Percentiles rank a stretch among this genome's conserved stretches.
These are phyloP conservation scores for Nudaria mundana DNA, from an alignment of 2,888 invertebrate species.

Conservation along the genomic window DNA sequence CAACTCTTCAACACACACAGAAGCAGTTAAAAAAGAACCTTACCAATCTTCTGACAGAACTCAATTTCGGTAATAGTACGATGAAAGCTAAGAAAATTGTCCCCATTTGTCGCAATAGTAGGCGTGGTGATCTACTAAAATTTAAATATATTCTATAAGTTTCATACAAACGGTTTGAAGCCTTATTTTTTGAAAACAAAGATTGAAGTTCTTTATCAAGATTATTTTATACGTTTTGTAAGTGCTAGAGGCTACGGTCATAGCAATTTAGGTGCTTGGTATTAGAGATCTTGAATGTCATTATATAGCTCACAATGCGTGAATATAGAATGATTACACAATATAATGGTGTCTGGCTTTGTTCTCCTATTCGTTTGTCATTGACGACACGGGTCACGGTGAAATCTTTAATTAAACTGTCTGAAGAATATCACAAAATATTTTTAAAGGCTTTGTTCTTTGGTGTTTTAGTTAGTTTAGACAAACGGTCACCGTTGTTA, in stretches of 20 bases:
- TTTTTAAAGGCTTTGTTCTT: slow-evolving; percentile 15
- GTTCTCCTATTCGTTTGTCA: slow-evolving; percentile 73
- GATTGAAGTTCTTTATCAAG: slow-evolving; percentile 11
- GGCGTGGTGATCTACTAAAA: slow-evolving; percentile 64
- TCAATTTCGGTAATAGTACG: slow-evolving; percentile 1
- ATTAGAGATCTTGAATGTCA: slow-evolving; percentile 36
- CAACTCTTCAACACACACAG: background rate
- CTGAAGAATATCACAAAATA: slow-evolving; percentile 15
- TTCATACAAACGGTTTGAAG: background rate
- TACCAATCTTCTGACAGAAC: slow-evolving; percentile 3
- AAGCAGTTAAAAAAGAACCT: slow-evolving; percentile 15
- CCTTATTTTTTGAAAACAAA: background rate
- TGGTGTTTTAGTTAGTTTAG: background rate
- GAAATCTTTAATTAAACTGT: slow-evolving; percentile 49
- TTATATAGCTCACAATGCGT: slow-evolving; percentile 36
- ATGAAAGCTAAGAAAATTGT: slow-evolving; percentile 55
- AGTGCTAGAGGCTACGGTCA: slow-evolving; percentile 25
- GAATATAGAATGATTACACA: slow-evolving; percentile 53
- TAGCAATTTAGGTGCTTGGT: slow-evolving; percentile 36
- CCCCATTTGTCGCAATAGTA: slow-evolving; percentile 70
- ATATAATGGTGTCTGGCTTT: slow-evolving; percentile 62
- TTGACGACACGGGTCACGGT: slow-evolving; percentile 71
- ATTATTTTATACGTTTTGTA: slow-evolving; percentile 8
- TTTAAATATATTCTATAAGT: slow-evolving; percentile 17
- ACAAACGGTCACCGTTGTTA: background rate